Evolutionary conservation across 2,797 vertebrate genomes (phyloP).

Genomic region (Spinus olivaceus): DNA sequence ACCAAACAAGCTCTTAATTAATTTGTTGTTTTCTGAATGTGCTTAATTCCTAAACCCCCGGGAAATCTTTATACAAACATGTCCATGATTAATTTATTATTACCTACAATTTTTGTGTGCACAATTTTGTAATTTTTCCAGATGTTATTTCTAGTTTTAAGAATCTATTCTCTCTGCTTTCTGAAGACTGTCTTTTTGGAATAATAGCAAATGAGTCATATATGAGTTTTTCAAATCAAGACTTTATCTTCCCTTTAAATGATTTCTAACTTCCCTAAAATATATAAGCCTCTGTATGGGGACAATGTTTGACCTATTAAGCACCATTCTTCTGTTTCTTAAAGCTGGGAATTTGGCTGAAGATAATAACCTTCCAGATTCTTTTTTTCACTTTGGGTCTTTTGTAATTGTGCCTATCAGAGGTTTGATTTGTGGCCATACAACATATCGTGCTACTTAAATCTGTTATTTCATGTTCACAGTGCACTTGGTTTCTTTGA

Average conservation of each 20-base stretch:
- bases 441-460: background rate
- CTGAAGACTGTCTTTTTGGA: background rate
- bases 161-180: background rate
- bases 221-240: background rate
- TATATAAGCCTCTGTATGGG: background rate
- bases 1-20: background rate
- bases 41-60: background rate
- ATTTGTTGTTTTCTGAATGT: background rate
- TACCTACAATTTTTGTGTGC: background rate
- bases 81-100: background rate
- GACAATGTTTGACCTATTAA: background rate
- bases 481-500: background rate
- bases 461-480: background rate
- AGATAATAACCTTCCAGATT: background rate
- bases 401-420: background rate
- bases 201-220: background rate
- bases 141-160: background rate
- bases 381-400: background rate
- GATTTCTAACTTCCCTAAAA: background rate
- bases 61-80: background rate
- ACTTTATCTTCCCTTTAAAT: background rate
- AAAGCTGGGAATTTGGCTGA: background rate
- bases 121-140: background rate
- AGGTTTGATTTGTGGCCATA: background rate
- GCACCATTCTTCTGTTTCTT: background rate